Conservation (phyloP, 2,888 invertebrate genomes). For the Germaria angustata region DNA sequence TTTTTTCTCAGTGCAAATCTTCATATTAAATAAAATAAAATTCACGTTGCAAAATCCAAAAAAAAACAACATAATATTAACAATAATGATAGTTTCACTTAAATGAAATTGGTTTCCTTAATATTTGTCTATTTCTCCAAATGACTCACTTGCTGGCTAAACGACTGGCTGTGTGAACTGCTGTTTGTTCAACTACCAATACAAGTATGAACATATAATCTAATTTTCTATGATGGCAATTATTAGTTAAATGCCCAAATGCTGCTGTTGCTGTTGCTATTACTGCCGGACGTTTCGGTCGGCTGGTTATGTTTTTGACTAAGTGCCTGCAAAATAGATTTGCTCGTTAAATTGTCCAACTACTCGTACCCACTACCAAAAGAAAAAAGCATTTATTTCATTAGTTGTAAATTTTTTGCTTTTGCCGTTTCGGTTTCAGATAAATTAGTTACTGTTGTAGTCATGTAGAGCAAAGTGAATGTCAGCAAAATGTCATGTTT, state of each 20-base stretch:
- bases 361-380: not conserved
- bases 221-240: conserved; percentile 43
- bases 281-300: conserved; percentile 5
- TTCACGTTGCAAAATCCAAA: not conserved
- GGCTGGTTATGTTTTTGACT: not conserved
- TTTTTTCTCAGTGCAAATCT: not conserved
- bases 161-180: not conserved
- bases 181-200: conserved; percentile 8
- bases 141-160: not conserved
- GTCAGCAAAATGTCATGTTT: conserved; percentile 65
- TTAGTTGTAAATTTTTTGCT: conserved; percentile 38
- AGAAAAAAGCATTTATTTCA: conserved; percentile 25
- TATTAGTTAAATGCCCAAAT: conserved; percentile 35
- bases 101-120: conserved; percentile 30
- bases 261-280: conserved; percentile 23
- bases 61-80: not conserved
- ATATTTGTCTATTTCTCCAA: not conserved
- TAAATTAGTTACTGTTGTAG: conserved; percentile 53
- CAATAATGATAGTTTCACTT: conserved; percentile 30
- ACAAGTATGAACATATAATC: not conserved
- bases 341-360: conserved; percentile 21
- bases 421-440: conserved; percentile 32
- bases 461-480: conserved; percentile 64
- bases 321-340: not conserved
- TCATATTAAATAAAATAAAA: not conserved